These are phyloP conservation scores for Cephalopholis sonnerati DNA, from an alignment of 2,113 vertebrate species.

Conservation along the genomic window DNA sequence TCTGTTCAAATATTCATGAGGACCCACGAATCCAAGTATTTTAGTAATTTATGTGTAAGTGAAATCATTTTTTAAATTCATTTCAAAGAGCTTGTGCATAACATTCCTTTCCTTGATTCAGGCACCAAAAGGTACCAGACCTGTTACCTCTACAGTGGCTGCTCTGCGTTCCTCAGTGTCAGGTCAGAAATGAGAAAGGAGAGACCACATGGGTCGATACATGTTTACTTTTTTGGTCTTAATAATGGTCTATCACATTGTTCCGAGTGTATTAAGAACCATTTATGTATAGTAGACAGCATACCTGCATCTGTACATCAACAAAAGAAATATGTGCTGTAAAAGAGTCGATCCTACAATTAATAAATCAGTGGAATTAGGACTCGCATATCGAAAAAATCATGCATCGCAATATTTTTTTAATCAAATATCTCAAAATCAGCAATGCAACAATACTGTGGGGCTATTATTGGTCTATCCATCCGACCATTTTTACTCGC, in stretches of 20 bases:
- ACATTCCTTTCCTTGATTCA: background rate
- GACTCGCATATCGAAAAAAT: too few species aligned
- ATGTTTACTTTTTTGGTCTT: background rate
- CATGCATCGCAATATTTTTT: too few species aligned
- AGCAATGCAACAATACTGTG: too few species aligned
- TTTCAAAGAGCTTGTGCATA: background rate
- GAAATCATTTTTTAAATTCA: background rate
- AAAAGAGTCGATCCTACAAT: background rate
- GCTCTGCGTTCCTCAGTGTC: background rate
- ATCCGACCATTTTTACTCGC: too few species aligned
- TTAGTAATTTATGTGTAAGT: slow-evolving; percentile 21
- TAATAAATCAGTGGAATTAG: slow-evolving; percentile 10
- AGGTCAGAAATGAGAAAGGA: slow-evolving; percentile 18
- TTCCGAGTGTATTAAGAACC: background rate
- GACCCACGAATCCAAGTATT: slow-evolving; percentile 1
- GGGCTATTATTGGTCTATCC: too few species aligned
- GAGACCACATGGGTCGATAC: slow-evolving; percentile 18
- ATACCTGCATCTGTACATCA: background rate
- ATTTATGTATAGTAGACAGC: slow-evolving; percentile 4
- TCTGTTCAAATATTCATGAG: slow-evolving; percentile 45
- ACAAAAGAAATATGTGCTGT: slow-evolving; percentile 4
- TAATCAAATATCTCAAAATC: too few species aligned
- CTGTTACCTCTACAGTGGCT: background rate
- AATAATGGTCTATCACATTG: slow-evolving; percentile 15
- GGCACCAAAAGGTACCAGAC: slow-evolving; percentile 10